phyloP scores from a whole-genome alignment of 2,113 vertebrate genomes.

The Phasianus colchicus region DNA sequence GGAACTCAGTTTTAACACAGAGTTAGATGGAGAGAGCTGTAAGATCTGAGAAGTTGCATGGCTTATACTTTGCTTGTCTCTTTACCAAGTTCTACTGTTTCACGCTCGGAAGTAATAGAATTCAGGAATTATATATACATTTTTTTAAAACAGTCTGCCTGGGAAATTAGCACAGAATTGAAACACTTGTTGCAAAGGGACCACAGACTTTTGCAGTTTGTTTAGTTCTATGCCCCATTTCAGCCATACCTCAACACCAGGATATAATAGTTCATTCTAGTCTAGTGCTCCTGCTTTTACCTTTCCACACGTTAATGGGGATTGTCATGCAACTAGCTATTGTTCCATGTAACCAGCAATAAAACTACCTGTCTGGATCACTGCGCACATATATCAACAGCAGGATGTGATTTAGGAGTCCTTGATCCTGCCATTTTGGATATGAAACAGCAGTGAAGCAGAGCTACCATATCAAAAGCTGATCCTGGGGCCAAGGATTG shows the following conservation, averaged over 20 bases:
- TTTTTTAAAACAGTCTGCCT: neutral
- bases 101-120: neutral
- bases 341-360: constrained; percentile 16
- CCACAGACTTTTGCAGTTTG: neutral
- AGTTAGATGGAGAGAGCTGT: neutral
- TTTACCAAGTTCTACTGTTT: neutral
- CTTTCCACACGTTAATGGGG: neutral
- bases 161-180: neutral
- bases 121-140: neutral
- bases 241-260: constrained; percentile 18
- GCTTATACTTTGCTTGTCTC: neutral
- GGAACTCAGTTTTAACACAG: neutral
- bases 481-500: neutral
- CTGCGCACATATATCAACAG: constrained; percentile 12
- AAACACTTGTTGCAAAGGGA: neutral
- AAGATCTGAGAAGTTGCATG: neutral
- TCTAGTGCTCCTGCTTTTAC: neutral
- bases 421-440: neutral
- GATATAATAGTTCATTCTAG: neutral
- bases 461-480: neutral
- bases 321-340: constrained; percentile 10
- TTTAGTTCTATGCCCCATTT: neutral
- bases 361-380: constrained; percentile 25
- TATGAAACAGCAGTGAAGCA: neutral
- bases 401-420: constrained; percentile 8